Evolutionary conservation across 2,888 invertebrate species (phyloP).

Genomic region (Conchocele bisecta): DNA sequence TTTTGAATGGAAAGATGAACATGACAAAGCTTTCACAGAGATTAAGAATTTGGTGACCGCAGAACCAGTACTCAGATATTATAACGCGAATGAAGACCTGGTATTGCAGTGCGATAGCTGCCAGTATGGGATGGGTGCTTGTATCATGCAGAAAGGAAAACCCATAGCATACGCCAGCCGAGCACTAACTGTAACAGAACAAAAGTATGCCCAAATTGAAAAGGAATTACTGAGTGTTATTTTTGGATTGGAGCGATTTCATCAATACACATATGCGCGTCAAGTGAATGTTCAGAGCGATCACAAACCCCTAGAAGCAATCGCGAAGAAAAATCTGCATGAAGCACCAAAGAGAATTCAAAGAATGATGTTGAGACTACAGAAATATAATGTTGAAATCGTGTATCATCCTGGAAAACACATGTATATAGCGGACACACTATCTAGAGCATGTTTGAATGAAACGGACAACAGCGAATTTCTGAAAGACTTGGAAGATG

Average conservation of each 20-base stretch:
- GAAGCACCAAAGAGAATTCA: constrained; percentile 66
- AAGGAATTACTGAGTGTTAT: constrained; percentile 62
- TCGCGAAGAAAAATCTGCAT: constrained; percentile 75
- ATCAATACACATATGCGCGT: constrained; percentile 69
- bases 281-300: constrained; percentile 80
- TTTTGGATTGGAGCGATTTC: constrained; percentile 77
- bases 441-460: constrained; percentile 43
- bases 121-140: constrained; percentile 34
- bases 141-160: constrained; percentile 31
- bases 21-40: constrained; percentile 28
- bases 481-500: no score
- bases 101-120: constrained; percentile 35
- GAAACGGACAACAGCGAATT: background rate
- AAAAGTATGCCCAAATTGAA: constrained; percentile 50
- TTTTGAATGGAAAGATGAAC: constrained; percentile 33
- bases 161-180: constrained; percentile 47
- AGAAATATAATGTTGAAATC: constrained; percentile 73
- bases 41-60: constrained; percentile 25
- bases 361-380: constrained; percentile 67
- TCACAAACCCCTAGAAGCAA: constrained; percentile 80
- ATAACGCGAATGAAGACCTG: constrained; percentile 20
- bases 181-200: constrained; percentile 35
- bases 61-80: constrained; percentile 35
- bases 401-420: constrained; percentile 39
- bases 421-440: constrained; percentile 44